These are phyloP conservation scores for Drosophila watanabei DNA, from an alignment of 1,140 invertebrate genomes.

Conservation along the genomic window DNA sequence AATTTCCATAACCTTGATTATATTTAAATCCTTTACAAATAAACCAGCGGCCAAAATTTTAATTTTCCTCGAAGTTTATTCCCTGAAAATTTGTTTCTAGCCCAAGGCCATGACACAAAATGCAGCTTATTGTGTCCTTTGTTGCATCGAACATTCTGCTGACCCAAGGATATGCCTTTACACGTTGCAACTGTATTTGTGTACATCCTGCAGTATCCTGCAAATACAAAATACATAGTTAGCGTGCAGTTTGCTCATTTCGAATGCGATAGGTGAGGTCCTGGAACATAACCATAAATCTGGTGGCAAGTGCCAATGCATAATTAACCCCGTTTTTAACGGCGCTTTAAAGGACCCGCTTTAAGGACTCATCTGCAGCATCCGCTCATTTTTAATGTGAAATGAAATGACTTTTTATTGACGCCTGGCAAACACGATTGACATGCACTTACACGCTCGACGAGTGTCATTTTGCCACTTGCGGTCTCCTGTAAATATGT, in stretches of 20 bases:
- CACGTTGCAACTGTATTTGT: not conserved
- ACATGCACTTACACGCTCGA: conserved; percentile 67
- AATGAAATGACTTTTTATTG: conserved; percentile 69
- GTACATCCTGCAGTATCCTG: conserved; percentile 7
- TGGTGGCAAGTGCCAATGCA: conserved; percentile 20
- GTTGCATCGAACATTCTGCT: conserved; percentile 3
- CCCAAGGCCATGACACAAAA: not conserved
- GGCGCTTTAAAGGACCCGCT: conserved; percentile 27
- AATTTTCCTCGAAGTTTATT: not conserved
- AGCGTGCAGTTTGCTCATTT: conserved; percentile 12
- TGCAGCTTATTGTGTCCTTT: conserved; percentile 6
- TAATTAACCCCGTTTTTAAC: conserved; percentile 39
- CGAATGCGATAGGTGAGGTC: not conserved
- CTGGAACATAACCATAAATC: conserved; percentile 26
- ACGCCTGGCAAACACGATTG: conserved; percentile 66
- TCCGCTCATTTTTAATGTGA: conserved; percentile 41
- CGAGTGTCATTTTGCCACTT: conserved; percentile 53
- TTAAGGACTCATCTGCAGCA: conserved; percentile 44
- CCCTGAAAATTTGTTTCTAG: not conserved
- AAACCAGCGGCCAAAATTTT: not conserved
- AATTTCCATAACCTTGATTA: not conserved
- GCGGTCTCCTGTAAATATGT: conserved; percentile 32
- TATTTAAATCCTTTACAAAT: not conserved
- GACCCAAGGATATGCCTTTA: conserved; percentile 6
- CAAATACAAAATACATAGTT: conserved; percentile 6